These are phyloP conservation scores for Spodoptera littoralis DNA, from an alignment of 2,888 invertebrate genomes.

Conservation along the genomic window DNA sequence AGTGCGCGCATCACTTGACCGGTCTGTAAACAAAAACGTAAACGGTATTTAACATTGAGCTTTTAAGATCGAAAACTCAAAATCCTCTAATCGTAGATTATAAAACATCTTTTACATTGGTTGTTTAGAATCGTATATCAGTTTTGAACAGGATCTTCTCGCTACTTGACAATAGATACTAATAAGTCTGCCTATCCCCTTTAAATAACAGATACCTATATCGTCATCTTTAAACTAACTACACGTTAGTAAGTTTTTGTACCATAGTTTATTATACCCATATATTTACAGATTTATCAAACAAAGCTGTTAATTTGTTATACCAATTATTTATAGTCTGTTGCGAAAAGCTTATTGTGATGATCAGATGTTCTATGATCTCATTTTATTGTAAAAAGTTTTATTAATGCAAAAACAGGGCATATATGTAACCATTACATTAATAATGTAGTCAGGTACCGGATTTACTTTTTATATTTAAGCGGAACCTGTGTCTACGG, in stretches of 20 bases:
- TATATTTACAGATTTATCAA: conserved; percentile 1
- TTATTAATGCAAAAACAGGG: conserved; percentile 77
- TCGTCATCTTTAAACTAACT: no score
- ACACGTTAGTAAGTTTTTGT: no score
- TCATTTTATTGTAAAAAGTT: conserved; percentile 76
- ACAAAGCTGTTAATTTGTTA: conserved; percentile 27
- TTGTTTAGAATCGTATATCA: no score
- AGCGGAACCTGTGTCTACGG: conserved; percentile 57
- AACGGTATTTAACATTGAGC: no score
- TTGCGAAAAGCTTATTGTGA: conserved; percentile 57
- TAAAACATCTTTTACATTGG: no score
- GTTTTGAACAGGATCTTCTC: no score
- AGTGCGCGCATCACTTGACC: conserved; percentile 9
- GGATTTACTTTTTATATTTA: conserved; percentile 74
- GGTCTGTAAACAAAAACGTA: conserved; percentile 2
- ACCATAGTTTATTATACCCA: not conserved
- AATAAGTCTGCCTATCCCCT: no score
- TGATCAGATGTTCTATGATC: conserved; percentile 68
- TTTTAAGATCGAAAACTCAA: no score
- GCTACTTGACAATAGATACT: no score
- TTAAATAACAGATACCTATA: no score
- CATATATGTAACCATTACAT: conserved; percentile 56
- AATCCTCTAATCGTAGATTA: no score
- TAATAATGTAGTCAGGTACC: conserved; percentile 73
- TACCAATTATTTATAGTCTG: conserved; percentile 46